Evolutionary conservation across 23 tunicate species (phyloP), one percentile per base, ranked within the genome.

Genomic region (Halocynthia roretzi): DNA sequence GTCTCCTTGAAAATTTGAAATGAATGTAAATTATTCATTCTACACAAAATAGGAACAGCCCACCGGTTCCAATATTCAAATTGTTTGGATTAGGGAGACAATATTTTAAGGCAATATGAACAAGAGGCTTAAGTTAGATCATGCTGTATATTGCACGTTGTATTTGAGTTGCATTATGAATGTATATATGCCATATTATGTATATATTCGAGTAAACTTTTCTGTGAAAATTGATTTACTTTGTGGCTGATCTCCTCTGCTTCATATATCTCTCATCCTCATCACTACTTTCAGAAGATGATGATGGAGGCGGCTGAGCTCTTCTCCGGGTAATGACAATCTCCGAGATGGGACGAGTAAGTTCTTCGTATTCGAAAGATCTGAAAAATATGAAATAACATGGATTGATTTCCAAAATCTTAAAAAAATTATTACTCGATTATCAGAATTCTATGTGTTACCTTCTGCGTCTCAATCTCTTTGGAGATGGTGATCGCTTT

Each of bases 281-380:
- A 15, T 85, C 91, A 51, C 84, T 80, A 70, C 83, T 80, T 53
- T 78, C 87, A 51, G 91, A 85, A 11, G 87, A 81, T 8, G 84
- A 72, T 31, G 88, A 79, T 7, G 77, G 58, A 11, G 81, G 81
- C 6, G 82, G 82, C 50, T 82, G 78, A 11, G 89, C 70, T 51
- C 85, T 78, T 62, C 80, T 55, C 50, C 77, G 87, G 14, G 78
- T 75, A 50, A 80, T 17, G 6, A 84, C 85, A 63, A 89, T 80
- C 53, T 89, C 96, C 21, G 81, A 53, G 52, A 89, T 80, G 8
- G 96, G 96, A 18, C 96, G 83, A 79, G 89, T 86, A 7, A 92
- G 82, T 52, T 92, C 98, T 69, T 92, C 98, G 50, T 81, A 92
- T 69, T 92, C 98, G 22, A 86, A 86, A 51, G 98, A 92, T 68